Evolutionary conservation across 2,888 invertebrate genomes (phyloP), one percentile per base, ranked within the genome.

Genomic region (Penaeus monodon): DNA sequence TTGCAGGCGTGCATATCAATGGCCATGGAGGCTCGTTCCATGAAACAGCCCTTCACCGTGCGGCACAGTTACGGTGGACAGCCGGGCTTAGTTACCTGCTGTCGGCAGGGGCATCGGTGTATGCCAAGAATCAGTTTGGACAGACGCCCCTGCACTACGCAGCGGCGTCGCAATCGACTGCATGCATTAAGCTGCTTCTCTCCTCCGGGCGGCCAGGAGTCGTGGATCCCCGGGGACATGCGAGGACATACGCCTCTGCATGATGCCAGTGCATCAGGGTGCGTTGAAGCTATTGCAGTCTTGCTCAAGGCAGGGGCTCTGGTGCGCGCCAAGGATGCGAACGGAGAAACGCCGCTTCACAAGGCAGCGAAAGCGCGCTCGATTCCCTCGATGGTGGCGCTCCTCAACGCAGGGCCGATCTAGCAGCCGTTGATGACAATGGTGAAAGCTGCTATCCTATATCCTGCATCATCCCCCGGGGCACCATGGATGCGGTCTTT

Each of bases 301-400:
- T 91, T 94, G 1, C 91, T 94, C 6, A 92, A 93, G 6, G 92
- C 92, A 22, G 93, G 93, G 3, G 93, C 93, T 0, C 92, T 92
- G 2, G 92, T 93, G 1, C 92, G 92, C 3, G 92, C 92, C 73
- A 92, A 93, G n/a, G 93, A 94, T 90, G 91, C 91, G 24, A 92
- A 92, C n/a, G 94, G 94, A 1, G 92, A 92, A 81, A 94, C 94
- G 24, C 89, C 90, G 10, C 88, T 90, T 4, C 94, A 94, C 91
- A 92, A 94, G 81, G 95, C 95, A 6, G 94, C 94, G 73, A 93
- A 93, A 86, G 93, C 94, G 89, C 94, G 95, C 0, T 94, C 94
- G 89, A 93, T 94, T 90, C 94, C 94, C 87, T 93, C 94, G 79
- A 94, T 95, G 79, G 92, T 92, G 90, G 91, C 93, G 70, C 91